phyloP scores from a whole-genome alignment of 2,797 vertebrate species.

The Periparus ater region DNA sequence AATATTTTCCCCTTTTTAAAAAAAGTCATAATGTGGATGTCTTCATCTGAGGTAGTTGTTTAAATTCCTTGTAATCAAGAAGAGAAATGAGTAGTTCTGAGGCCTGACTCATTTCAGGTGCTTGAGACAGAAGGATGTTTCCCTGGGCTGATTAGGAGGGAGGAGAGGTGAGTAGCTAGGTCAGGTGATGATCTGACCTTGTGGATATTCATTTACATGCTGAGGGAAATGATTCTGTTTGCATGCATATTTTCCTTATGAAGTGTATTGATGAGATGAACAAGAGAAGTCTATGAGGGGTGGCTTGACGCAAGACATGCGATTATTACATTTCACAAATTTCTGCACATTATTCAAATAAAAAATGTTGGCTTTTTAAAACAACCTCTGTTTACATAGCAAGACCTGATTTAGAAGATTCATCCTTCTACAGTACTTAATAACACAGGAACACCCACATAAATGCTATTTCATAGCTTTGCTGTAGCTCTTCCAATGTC shows the following conservation, averaged over 20 bases:
- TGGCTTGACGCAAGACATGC: not conserved
- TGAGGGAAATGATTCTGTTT: not conserved
- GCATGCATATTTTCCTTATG: not conserved
- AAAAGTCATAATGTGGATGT: not conserved
- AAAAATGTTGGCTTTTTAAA: not conserved
- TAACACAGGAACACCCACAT: not conserved
- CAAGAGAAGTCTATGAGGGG: not conserved
- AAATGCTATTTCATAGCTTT: not conserved
- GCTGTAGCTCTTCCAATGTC: not conserved
- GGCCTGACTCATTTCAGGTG: not conserved
- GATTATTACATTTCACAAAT: not conserved
- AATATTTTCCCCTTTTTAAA: not conserved
- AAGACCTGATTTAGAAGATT: not conserved
- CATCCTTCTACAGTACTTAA: not conserved
- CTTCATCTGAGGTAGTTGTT: not conserved
- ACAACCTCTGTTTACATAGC: not conserved
- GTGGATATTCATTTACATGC: not conserved
- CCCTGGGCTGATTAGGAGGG: not conserved
- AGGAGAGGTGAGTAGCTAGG: not conserved
- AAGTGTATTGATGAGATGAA: not conserved
- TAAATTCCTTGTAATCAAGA: not conserved
- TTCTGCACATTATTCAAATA: not conserved
- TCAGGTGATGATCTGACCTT: not conserved
- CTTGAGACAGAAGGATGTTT: not conserved
- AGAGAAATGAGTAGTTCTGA: not conserved